Conservation (phyloP, 2,797 vertebrate species). For the Coendou prehensilis region DNA sequence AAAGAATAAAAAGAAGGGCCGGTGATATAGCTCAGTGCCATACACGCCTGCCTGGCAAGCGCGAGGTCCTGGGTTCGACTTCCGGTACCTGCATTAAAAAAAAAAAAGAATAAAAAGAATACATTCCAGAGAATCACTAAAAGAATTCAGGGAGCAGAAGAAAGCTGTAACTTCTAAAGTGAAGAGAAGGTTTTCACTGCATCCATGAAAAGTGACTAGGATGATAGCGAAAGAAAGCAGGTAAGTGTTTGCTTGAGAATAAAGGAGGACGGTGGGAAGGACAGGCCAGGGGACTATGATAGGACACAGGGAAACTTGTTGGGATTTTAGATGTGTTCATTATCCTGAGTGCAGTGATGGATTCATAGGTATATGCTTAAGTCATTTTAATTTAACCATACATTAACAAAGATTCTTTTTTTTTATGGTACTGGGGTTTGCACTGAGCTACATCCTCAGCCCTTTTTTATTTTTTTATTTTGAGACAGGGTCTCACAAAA, state of each 20-base stretch:
- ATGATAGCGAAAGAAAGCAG: conserved; percentile 19
- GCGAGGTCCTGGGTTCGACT: no score
- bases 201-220: conserved; percentile 6
- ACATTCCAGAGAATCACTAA: conserved; percentile 38
- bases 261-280: neutral
- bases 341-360: neutral
- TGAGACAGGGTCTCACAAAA: neutral
- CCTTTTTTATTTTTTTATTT: neutral
- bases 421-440: neutral
- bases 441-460: neutral
- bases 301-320: neutral
- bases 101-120: neutral
- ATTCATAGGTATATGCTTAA: neutral
- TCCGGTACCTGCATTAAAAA: neutral
- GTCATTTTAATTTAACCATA: conserved; percentile 35
- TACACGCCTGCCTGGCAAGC: no score
- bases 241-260: neutral
- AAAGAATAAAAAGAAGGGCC: conserved; percentile 2
- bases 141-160: neutral
- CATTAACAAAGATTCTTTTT: conserved; percentile 35
- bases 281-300: neutral
- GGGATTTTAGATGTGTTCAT: neutral
- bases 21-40: no score
- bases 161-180: conserved; percentile 31
- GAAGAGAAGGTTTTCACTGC: conserved; percentile 31